A percentile compares a stretch with the other conserved stretches of the same genome.
Evolutionary conservation across 2,113 vertebrate species (phyloP).

Genomic region (Tetrax tetrax): DNA sequence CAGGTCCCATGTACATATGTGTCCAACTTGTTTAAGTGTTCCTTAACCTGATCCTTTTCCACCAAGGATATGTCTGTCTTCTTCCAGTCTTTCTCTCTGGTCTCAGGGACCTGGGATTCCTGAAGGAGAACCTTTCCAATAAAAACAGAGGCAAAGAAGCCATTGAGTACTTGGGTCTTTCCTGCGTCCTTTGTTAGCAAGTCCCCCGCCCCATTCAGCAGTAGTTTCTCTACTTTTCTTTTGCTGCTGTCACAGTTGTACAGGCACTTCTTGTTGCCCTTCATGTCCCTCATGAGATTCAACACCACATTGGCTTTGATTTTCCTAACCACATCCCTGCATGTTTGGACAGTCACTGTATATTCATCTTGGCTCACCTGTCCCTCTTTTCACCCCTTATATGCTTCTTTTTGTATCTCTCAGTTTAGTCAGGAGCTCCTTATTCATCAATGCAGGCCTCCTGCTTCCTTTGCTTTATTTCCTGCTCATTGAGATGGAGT

Average conservation of each 20-base stretch:
- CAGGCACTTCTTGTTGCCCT: background rate
- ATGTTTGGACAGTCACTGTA: background rate
- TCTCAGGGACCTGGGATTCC: background rate
- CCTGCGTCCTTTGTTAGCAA: background rate
- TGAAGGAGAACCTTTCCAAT: background rate
- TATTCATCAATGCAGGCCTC: background rate
- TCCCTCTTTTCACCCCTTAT: background rate
- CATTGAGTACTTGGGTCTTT: background rate
- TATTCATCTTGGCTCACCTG: background rate
- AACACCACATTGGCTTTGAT: rapidly evolving
- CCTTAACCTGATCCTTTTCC: background rate
- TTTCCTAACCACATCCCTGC: background rate
- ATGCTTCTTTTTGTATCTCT: background rate
- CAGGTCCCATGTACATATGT: background rate
- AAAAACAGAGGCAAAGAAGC: background rate
- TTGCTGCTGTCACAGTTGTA: background rate
- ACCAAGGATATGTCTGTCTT: background rate
- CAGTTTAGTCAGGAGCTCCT: background rate
- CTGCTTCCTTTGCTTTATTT: background rate
- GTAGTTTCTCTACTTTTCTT: background rate
- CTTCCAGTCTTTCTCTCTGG: background rate
- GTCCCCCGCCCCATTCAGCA: background rate
- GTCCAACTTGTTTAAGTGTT: background rate
- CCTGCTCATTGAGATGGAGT: background rate
- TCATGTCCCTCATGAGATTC: background rate